Evolutionary conservation across 2,113 vertebrate species (phyloP), one percentile per base, ranked within the genome.

Genomic region (Bambusicola thoracicus): DNA sequence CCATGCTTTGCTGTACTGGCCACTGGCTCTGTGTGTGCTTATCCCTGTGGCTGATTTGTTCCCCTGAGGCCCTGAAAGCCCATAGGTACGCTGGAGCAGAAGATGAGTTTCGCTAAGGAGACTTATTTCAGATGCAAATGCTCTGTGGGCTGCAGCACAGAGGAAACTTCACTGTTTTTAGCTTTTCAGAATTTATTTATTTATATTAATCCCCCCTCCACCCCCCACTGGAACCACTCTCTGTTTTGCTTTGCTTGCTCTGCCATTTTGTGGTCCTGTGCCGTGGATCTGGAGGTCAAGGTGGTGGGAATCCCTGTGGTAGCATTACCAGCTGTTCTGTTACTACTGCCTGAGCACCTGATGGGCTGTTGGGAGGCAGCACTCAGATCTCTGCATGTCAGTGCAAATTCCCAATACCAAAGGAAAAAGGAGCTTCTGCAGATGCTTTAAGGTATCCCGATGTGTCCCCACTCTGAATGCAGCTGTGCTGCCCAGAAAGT

Each of bases 381-480:
- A 36, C 43, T 10, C 55, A 7, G 36, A 24, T 30, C 72, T 59
- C 61, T 32, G 40, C 78, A 72, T 68, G 46, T 79, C 5, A 6
- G 48, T 53, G 49, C 66, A 38, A 61, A n/a, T 79, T 53, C 24
- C 6, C 55, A 3, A 43, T 27, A 30, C 17, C 43, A 53, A 67
- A 80, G 16, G 59, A 69, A 48, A 56, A 75, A 30, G 32, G 40
- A 76, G n/a, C 12, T 1, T 66, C 49, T 72, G 27, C 34, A 1
- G 3, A 1, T 70, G n/a, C 56, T 56, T 83, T 0, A 0, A 25
- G 62, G 46, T 83, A 14, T 15, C 38, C 41, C n/a, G 8, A n/a
- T 0, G 0, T 20, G 13, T 43, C 32, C 1, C 0, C 13, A 3
- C 3, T 1, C 7, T 2, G 3, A 22, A 15, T 17, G 38, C 10